phyloP scores from a whole-genome alignment of 2,113 vertebrate genomes.

The Coracopsis vasa region DNA sequence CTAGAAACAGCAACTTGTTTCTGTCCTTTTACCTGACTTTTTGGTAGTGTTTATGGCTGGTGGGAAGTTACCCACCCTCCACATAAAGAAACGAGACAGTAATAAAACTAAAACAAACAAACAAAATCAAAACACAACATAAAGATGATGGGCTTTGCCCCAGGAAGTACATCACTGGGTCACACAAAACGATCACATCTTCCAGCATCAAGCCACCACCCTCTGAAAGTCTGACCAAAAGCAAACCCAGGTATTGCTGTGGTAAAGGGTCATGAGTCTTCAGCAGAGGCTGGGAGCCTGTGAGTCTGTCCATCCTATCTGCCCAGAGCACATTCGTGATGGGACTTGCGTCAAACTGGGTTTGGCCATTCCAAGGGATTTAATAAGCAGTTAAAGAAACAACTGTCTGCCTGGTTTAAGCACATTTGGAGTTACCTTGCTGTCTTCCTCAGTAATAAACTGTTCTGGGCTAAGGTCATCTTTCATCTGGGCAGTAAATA shows the following conservation, averaged over 20 bases:
- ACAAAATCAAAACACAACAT: neutral
- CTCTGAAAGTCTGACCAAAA: neutral
- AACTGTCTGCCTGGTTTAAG: neutral
- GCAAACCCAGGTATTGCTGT: neutral
- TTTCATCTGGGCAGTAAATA: constrained; percentile 31
- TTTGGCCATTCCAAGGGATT: neutral
- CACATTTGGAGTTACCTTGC: neutral
- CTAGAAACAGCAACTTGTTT: neutral
- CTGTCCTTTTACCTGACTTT: neutral
- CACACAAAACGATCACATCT: neutral
- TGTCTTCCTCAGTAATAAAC: neutral
- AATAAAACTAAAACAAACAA: neutral
- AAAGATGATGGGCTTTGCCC: neutral
- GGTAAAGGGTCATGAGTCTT: neutral
- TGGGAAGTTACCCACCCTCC: neutral
- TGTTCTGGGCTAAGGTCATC: constrained; percentile 2
- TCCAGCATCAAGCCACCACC: neutral
- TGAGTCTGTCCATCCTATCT: neutral
- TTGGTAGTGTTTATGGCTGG: fast-evolving
- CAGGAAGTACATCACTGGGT: neutral
- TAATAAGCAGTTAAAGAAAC: neutral
- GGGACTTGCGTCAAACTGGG: neutral
- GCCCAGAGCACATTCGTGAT: neutral
- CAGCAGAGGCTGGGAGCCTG: neutral
- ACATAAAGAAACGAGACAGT: neutral